A percentile compares a stretch with the other conserved stretches of the same genome.
These are phyloP conservation scores for Nymphalis polychloros DNA, from an alignment of 2,888 invertebrate genomes.

Conservation along the genomic window DNA sequence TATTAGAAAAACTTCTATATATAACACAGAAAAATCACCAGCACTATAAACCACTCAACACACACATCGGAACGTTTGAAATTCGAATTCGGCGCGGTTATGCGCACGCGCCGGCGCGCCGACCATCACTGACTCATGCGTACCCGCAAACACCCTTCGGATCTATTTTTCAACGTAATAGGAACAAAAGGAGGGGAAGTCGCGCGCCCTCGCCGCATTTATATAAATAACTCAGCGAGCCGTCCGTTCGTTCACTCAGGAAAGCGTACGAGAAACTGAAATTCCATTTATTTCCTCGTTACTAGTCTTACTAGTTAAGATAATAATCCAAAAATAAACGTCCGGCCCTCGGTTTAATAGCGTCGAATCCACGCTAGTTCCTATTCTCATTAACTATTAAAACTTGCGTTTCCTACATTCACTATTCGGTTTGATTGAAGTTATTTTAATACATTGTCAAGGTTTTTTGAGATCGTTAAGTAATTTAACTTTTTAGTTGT, in stretches of 20 bases:
- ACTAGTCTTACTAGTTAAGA: constrained; percentile 49
- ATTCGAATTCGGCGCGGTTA: constrained; percentile 38
- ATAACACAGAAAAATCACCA: constrained; percentile 33
- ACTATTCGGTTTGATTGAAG: constrained; percentile 21
- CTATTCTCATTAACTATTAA: constrained; percentile 67
- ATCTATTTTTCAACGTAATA: constrained; percentile 75
- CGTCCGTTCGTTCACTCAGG: constrained; percentile 76
- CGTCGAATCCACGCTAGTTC: constrained; percentile 70
- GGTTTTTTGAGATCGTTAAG: constrained; percentile 15
- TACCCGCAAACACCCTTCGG: constrained; percentile 72
- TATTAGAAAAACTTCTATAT: constrained; percentile 20
- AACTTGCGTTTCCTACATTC: constrained; percentile 35
- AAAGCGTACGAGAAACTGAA: constrained; percentile 54
- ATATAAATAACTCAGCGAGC: constrained; percentile 68
- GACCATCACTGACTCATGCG: constrained; percentile 76
- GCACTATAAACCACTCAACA: constrained; percentile 38
- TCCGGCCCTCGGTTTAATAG: constrained; percentile 64
- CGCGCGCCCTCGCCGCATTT: constrained; percentile 70
- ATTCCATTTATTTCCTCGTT: constrained; percentile 57
- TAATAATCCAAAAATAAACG: constrained; percentile 64
- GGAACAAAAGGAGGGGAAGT: constrained; percentile 80
- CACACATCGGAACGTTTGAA: constrained; percentile 34
- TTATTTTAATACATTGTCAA: constrained; percentile 28
- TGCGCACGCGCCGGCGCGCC: constrained; percentile 71
- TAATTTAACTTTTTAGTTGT: not conserved